phyloP scores from a whole-genome alignment of 2,113 vertebrate genomes.

The Lota lota region DNA sequence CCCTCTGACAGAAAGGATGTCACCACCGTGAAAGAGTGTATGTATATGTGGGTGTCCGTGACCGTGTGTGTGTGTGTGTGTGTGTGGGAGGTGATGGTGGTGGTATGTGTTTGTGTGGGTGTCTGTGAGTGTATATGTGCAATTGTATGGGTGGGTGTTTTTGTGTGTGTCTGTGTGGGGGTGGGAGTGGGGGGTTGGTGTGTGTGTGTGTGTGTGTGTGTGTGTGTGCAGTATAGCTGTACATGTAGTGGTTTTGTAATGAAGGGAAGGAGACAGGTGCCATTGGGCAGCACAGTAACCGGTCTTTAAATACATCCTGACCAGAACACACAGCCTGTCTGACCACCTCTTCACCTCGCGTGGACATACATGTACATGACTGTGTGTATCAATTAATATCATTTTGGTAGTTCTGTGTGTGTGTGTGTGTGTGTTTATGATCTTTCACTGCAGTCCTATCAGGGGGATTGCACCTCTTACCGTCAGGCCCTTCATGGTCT shows the following conservation, averaged over 20 bases:
- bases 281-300: constrained; percentile 37
- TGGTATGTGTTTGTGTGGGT: too few species aligned
- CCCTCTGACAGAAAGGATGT: background rate
- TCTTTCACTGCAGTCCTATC: constrained; percentile 35
- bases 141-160: background rate
- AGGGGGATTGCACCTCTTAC: constrained; percentile 53
- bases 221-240: background rate
- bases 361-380: constrained; percentile 13
- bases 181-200: too few species aligned
- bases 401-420: background rate
- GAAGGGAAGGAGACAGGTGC: constrained; percentile 25
- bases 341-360: background rate
- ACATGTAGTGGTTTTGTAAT: constrained; percentile 15
- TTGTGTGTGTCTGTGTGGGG: too few species aligned
- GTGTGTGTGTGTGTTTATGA: constrained; percentile 5
- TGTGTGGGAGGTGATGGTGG: too few species aligned
- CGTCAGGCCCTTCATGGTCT: constrained; percentile 25
- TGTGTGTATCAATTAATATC: constrained; percentile 9
- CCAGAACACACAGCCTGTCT: constrained; percentile 35
- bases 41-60: too few species aligned
- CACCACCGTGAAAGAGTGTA: too few species aligned
- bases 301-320: constrained; percentile 44
- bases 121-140: too few species aligned
- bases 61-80: too few species aligned
- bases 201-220: too few species aligned